Evolutionary conservation across 2,113 vertebrate genomes (phyloP), one percentile per base, ranked within the genome.

Genomic region (Paratilapia polleni): DNA sequence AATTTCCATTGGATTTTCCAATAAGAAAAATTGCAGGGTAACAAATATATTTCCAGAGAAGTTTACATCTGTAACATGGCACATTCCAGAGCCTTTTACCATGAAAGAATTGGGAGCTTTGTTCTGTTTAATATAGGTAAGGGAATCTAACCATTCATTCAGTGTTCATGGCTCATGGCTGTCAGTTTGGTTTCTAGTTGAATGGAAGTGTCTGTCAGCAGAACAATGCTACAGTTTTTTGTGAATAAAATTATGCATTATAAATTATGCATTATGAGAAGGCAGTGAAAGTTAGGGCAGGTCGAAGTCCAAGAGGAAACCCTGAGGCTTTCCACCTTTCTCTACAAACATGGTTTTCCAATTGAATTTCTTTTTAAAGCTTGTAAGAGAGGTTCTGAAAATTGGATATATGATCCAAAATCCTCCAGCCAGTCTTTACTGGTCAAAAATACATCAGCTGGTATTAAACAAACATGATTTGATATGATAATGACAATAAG

Each of bases 151-250:
- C 34, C 64, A 83, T 89, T 79, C 73, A 85, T 68, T 60, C 63
- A 64, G 73, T 75, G 17, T 80, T 59, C 5, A 6, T 4, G 59
- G 60, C 73, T 62, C 64, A 78, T 63, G 81, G 83, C 78, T 86
- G 66, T 88, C 81, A 87, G 11, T 88, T 84, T 80, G 3, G 66
- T 58, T 84, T 86, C 36, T 38, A 77, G 77, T 74, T 58, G 61
- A 88, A 82, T 43, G 63, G 76, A 77, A 66, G 22, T 68, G 61
- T n/a, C 84, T 85, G 84, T 88, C 66, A 64, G 78, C 70, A 60
- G 64, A 61, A 89, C 80, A 87, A 82, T 79, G 0, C 70, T 62
- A 31, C 52, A 47, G 75, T n/a, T 78, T 73, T 62, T 34, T 80
- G 41, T 41, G 31, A 66, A 81, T 19, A 22, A 83, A 82, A 78